A percentile compares a stretch with the other conserved stretches of the same genome.
phyloP scores from a whole-genome alignment of 2,113 vertebrate species.

The Etheostoma cragini region DNA sequence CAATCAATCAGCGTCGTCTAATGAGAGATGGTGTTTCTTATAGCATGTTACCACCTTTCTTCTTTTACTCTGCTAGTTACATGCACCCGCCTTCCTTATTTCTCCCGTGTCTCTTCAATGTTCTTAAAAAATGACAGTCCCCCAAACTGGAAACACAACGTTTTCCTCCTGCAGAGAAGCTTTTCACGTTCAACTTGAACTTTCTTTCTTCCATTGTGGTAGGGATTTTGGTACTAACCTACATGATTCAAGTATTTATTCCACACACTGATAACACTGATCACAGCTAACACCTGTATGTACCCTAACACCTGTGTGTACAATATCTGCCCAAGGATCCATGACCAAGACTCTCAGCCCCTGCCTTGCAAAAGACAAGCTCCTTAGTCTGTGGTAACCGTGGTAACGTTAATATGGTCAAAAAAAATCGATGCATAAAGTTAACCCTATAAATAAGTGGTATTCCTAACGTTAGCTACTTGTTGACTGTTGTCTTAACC shows the following conservation, averaged over 20 bases:
- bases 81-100: neutral
- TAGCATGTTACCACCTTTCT: neutral
- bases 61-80: neutral
- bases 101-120: neutral
- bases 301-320: neutral
- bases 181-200: neutral
- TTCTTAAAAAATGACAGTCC: no score
- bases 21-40: neutral
- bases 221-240: neutral
- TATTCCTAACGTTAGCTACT: constrained; percentile 1
- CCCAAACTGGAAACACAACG: neutral
- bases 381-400: neutral
- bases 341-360: no score
- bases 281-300: neutral
- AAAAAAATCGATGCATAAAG: neutral
- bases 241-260: neutral
- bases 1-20: neutral
- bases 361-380: neutral
- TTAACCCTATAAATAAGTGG: neutral
- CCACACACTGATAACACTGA: neutral
- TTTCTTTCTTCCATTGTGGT: neutral
- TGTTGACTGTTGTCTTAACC: constrained; percentile 4
- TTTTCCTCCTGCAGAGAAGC: neutral
- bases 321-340: neutral
- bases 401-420: neutral